Percentiles rank a stretch among this genome's conserved stretches.
These are phyloP conservation scores for Struthio camelus DNA, from an alignment of 2,113 vertebrate species.

Conservation along the genomic window DNA sequence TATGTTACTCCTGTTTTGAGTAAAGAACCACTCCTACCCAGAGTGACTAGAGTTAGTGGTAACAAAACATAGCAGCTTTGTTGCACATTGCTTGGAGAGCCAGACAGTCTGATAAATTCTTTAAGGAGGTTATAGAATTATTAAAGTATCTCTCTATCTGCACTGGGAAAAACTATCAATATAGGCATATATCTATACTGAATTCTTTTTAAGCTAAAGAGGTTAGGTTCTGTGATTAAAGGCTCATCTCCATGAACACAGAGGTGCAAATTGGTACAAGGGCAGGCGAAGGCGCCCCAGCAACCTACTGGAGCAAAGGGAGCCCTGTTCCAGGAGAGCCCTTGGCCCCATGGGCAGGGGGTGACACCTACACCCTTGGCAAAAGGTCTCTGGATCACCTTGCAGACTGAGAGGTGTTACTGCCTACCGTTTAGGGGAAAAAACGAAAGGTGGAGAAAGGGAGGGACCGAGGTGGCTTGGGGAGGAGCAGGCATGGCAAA, in stretches of 20 bases:
- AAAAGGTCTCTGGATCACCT: too few species aligned
- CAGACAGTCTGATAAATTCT: not conserved
- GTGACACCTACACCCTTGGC: too few species aligned
- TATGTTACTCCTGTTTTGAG: not conserved
- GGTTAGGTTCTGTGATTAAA: not conserved
- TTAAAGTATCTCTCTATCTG: not conserved
- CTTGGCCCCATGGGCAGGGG: too few species aligned
- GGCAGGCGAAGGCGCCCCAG: too few species aligned
- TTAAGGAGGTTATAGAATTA: not conserved
- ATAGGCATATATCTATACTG: not conserved
- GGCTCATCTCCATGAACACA: not conserved
- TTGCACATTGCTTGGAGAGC: not conserved
- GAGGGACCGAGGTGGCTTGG: not conserved
- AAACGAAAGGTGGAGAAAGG: not conserved
- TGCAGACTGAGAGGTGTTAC: too few species aligned
- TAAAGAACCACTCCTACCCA: not conserved
- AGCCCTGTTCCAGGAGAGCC: not conserved
- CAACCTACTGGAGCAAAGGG: too few species aligned
- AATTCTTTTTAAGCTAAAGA: not conserved
- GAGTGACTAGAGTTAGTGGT: not conserved
- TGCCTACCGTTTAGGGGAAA: too few species aligned
- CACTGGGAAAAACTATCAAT: not conserved
- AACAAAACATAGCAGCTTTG: not conserved
- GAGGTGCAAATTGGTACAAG: too few species aligned
- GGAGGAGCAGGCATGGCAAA: not conserved